These are phyloP conservation scores for Sinopyrophorus schimmeli DNA, from an alignment of 2,888 invertebrate species.

Conservation along the genomic window DNA sequence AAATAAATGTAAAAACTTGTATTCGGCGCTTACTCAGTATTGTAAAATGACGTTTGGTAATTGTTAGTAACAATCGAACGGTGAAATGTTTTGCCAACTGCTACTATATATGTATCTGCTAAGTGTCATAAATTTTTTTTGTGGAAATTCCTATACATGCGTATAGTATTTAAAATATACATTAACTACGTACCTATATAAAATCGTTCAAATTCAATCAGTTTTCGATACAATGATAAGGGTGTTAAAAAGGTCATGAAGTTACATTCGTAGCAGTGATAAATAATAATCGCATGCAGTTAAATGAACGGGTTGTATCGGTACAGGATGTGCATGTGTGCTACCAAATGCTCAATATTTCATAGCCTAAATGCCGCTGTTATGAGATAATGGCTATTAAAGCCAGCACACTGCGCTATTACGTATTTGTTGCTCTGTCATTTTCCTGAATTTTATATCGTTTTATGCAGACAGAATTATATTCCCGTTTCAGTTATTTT, in stretches of 20 bases:
- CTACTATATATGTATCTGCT: too few species aligned
- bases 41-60: too few species aligned
- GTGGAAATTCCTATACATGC: too few species aligned
- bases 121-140: too few species aligned
- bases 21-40: too few species aligned
- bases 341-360: slow-evolving; percentile 51
- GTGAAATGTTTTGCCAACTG: too few species aligned
- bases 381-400: slow-evolving; percentile 54
- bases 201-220: slow-evolving; percentile 44
- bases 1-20: too few species aligned
- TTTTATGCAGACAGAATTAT: slow-evolving; percentile 24
- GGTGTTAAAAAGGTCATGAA: slow-evolving; percentile 47
- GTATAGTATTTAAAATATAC: too few species aligned
- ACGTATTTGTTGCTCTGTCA: slow-evolving; percentile 49
- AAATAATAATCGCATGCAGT: slow-evolving; percentile 48
- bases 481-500: slow-evolving; percentile 19
- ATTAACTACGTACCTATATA: too few species aligned
- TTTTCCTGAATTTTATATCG: slow-evolving; percentile 34
- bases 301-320: slow-evolving; percentile 47
- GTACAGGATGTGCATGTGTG: slow-evolving; percentile 45
- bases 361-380: slow-evolving; percentile 50
- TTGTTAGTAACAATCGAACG: too few species aligned
- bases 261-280: slow-evolving; percentile 45
- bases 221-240: slow-evolving; percentile 35
- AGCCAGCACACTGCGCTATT: slow-evolving; percentile 48